Conservation (phyloP, 1,140 invertebrate species). For the Aricia agestis region DNA sequence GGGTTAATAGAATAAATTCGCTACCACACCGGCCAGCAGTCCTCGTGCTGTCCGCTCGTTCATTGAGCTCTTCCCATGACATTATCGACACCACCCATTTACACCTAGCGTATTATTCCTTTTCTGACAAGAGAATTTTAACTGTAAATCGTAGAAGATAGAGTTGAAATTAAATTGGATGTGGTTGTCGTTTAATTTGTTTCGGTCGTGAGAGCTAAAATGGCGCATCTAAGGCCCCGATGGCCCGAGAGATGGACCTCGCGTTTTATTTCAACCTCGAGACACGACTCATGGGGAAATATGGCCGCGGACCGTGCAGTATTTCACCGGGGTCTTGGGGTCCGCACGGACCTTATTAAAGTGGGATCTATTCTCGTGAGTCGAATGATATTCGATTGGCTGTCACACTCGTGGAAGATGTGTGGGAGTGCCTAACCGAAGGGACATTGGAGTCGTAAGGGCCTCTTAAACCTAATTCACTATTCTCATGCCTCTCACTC, state of each 20-base stretch:
- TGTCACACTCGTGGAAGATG: too few species aligned
- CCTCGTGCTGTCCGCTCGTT: constrained; percentile 68
- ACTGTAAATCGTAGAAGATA: constrained; percentile 2
- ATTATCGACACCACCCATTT: constrained; percentile 55
- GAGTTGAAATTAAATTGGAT: constrained; percentile 25
- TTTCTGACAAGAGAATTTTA: constrained; percentile 22
- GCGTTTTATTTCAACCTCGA: constrained; percentile 73
- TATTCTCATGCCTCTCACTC: too few species aligned
- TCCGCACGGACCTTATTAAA: constrained; percentile 72
- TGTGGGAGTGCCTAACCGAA: too few species aligned
- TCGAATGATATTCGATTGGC: too few species aligned
- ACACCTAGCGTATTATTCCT: constrained; percentile 41
- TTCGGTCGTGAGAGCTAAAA: constrained; percentile 41
- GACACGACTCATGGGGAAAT: constrained; percentile 73
- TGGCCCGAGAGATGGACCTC: constrained; percentile 71
- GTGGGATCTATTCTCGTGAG: constrained; percentile 11
- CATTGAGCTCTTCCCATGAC: constrained; percentile 74
- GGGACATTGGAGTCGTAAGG: too few species aligned
- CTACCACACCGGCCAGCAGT: constrained; percentile 58
- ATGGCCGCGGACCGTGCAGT: constrained; percentile 67
- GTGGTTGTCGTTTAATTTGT: constrained; percentile 30
- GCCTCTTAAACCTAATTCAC: too few species aligned
- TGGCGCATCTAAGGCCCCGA: constrained; percentile 70
- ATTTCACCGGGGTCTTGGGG: constrained; percentile 64
- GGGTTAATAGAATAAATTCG: constrained; percentile 33